Conservation (phyloP, 2,888 invertebrate species). For the Branchellion lobata region DNA sequence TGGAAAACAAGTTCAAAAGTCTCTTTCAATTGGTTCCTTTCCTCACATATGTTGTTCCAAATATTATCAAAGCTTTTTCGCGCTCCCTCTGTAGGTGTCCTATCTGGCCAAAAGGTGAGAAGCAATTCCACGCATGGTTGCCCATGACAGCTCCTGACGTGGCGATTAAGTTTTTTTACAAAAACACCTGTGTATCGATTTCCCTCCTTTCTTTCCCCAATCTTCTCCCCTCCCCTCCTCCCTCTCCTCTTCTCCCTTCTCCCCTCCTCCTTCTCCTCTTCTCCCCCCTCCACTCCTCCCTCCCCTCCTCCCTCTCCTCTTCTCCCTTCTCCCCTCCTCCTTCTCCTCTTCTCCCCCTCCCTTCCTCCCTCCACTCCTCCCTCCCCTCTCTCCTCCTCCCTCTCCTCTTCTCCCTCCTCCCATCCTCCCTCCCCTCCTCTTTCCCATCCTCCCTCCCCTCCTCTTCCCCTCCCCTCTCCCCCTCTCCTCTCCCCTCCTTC, state of each 20-base stretch:
- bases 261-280: conserved; percentile 9
- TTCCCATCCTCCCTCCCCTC: not conserved
- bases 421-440: no score
- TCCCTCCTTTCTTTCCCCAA: not conserved
- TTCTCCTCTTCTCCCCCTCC: not conserved
- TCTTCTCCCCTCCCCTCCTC: no score
- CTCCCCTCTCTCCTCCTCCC: not conserved
- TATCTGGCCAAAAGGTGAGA: no score
- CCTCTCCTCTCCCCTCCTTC: not conserved
- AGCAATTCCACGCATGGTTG: no score
- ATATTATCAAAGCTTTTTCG: no score
- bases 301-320: conserved; percentile 8
- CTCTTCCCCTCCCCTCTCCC: not conserved
- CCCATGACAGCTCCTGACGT: no score
- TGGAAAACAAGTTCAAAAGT: no score
- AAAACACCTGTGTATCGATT: not conserved
- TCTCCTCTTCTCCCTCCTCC: conserved; percentile 2
- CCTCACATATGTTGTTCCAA: no score
- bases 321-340: not conserved
- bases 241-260: not conserved
- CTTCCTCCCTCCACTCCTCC: not conserved
- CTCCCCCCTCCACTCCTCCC: not conserved
- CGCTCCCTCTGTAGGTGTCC: no score
- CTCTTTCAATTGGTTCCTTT: no score
- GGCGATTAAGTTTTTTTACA: no score